Evolutionary conservation across 2,888 invertebrate species (phyloP).

Genomic region (Maniola hyperantus): DNA sequence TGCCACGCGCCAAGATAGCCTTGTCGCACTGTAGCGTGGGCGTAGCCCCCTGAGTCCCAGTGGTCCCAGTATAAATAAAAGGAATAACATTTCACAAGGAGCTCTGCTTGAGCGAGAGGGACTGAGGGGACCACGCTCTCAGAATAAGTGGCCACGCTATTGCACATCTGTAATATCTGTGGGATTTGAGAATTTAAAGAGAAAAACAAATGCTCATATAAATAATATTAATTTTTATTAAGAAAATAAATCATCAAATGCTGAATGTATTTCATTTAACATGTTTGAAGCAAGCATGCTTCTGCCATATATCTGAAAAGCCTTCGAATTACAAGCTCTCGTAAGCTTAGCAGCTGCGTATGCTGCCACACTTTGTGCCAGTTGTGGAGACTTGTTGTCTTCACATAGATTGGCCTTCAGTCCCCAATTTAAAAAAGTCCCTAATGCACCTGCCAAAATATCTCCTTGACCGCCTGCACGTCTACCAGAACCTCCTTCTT

Average conservation of each 20-base stretch:
- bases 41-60: too few relatives aligned
- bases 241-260: conserved; percentile 80
- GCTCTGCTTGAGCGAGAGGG: too few relatives aligned
- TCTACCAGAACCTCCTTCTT: conserved; percentile 90
- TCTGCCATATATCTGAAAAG: conserved; percentile 88
- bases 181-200: too few relatives aligned
- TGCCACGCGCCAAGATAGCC: too few relatives aligned
- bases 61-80: too few relatives aligned
- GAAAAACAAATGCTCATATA: too few relatives aligned
- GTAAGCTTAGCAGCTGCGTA: conserved; percentile 93
- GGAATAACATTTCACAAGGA: too few relatives aligned
- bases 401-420: conserved; percentile 65
- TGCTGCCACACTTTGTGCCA: conserved; percentile 87
- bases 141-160: too few relatives aligned
- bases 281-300: conserved; percentile 94
- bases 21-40: too few relatives aligned
- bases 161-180: too few relatives aligned
- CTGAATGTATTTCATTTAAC: conserved; percentile 89
- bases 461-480: conserved; percentile 99
- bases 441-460: conserved; percentile 92
- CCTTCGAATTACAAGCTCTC: conserved; percentile 88
- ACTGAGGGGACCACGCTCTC: too few relatives aligned
- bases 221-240: conserved; percentile 11
- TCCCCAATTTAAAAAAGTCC: conserved; percentile 93
- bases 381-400: conserved; percentile 64